Conservation (phyloP, 2,113 vertebrate genomes). For the Petromus typicus region DNA sequence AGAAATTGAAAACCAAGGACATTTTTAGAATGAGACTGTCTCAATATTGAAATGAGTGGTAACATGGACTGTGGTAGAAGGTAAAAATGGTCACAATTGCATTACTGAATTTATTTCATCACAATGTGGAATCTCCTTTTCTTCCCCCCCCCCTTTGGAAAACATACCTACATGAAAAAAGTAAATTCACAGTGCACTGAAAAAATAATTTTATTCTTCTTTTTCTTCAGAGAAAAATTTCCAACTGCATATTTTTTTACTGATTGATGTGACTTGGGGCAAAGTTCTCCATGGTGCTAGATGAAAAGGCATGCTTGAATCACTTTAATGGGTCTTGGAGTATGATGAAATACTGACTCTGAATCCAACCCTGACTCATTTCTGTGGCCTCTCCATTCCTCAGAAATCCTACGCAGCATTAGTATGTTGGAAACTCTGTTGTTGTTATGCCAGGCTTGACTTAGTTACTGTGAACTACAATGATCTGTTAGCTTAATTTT, state of each 20-base stretch:
- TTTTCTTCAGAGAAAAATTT: neutral
- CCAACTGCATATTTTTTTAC: neutral
- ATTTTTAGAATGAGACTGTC: neutral
- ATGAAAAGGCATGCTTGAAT: neutral
- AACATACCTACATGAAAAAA: neutral
- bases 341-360: constrained; percentile 7
- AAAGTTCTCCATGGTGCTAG: neutral
- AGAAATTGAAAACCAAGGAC: neutral
- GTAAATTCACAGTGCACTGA: neutral
- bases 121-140: neutral
- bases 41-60: neutral
- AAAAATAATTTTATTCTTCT: neutral
- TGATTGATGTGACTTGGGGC: neutral
- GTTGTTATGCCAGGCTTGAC: neutral
- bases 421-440: neutral
- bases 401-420: neutral
- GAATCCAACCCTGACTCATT: neutral
- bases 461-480: neutral
- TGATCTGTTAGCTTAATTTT: neutral
- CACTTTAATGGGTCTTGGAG: neutral
- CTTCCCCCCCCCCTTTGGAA: too few relatives aligned
- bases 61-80: neutral
- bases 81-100: neutral
- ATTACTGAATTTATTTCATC: neutral
- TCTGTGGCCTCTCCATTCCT: neutral